A percentile compares a stretch with the other conserved stretches of the same genome.
Evolutionary conservation across 2,888 invertebrate species (phyloP).

Genomic region (Macrosiphum euphorbiae): DNA sequence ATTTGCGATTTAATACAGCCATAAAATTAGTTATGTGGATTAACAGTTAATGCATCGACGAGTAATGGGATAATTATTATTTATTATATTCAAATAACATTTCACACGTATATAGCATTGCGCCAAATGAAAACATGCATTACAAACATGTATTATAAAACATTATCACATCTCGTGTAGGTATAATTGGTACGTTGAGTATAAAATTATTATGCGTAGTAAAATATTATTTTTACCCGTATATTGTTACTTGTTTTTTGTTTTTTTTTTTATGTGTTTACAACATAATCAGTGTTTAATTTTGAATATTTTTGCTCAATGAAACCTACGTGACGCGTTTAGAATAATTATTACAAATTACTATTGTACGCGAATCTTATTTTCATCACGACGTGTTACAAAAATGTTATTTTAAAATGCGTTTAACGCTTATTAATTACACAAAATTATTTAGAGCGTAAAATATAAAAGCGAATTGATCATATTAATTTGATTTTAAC

Average conservation of each 20-base stretch:
- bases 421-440: neutral
- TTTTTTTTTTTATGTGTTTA: neutral
- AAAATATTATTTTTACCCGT: neutral
- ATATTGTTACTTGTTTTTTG: neutral
- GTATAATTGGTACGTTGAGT: neutral
- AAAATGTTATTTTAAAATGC: neutral
- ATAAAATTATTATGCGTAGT: neutral
- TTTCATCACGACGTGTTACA: neutral
- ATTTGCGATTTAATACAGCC: neutral
- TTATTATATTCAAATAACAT: neutral
- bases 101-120: neutral
- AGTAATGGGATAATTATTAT: neutral
- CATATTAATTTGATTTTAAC: neutral
- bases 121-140: neutral
- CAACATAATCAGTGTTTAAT: neutral
- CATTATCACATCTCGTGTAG: neutral
- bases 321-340: neutral
- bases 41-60: neutral
- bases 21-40: neutral
- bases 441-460: slow-evolving; percentile 14
- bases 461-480: neutral
- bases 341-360: neutral
- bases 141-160: neutral
- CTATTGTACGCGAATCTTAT: neutral
- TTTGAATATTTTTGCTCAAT: neutral